Conservation (phyloP, 2,888 invertebrate species). For the Eupelmus urozonus region DNA sequence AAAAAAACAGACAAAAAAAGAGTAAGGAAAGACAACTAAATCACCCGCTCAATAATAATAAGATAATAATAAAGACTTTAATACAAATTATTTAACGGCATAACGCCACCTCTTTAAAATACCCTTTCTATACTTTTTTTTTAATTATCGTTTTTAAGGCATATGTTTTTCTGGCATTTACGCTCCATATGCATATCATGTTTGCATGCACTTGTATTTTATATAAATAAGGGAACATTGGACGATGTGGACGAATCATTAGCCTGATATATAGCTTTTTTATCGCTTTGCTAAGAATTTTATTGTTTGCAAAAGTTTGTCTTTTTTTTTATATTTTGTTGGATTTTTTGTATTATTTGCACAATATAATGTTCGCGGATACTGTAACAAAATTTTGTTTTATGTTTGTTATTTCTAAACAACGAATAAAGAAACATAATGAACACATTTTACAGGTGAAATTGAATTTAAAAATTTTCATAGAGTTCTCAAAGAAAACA, state of each 20-base stretch:
- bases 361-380: not conserved
- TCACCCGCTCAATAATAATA: conserved; percentile 72
- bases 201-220: conserved; percentile 46
- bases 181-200: conserved; percentile 34
- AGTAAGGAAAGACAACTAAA: conserved; percentile 64
- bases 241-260: conserved; percentile 26
- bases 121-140: conserved; percentile 55
- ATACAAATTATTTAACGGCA: conserved; percentile 72
- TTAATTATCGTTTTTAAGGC: conserved; percentile 1
- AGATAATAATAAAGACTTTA: conserved; percentile 76
- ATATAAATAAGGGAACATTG: conserved; percentile 41
- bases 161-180: conserved; percentile 29
- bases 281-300: conserved; percentile 17
- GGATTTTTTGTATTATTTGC: not conserved
- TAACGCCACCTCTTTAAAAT: conserved; percentile 60
- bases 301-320: conserved; percentile 24
- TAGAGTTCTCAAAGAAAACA: not conserved
- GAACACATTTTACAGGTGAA: conserved; percentile 13
- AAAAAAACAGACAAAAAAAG: not conserved
- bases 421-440: conserved; percentile 50
- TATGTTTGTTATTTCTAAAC: conserved; percentile 37
- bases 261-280: conserved; percentile 22
- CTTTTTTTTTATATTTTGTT: not conserved
- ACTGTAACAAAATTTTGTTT: conserved; percentile 24
- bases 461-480: conserved; percentile 34